Evolutionary conservation across 1,140 invertebrate species (phyloP).

Genomic region (Polypedilum pembai): DNA sequence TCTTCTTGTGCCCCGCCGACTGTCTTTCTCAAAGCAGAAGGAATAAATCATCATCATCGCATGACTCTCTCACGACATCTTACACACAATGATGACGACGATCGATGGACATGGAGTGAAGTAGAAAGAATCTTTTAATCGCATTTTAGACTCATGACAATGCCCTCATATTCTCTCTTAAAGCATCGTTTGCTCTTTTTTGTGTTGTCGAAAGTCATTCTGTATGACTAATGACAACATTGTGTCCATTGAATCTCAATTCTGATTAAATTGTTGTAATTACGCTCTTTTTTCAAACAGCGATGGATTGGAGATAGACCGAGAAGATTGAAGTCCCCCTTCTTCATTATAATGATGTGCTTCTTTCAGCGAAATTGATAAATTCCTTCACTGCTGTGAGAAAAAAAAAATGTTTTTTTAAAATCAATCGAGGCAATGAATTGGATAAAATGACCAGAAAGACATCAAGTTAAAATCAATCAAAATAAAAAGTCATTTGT

Average conservation of each 20-base stretch:
- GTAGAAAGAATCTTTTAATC: conserved; percentile 22
- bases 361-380: conserved; percentile 18
- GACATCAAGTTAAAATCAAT: conserved; percentile 21
- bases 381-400: neutral
- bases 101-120: neutral
- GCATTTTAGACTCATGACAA: conserved; percentile 22
- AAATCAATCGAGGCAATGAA: conserved; percentile 23
- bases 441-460: neutral
- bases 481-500: conserved; percentile 28
- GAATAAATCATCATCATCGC: conserved; percentile 27
- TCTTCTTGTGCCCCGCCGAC: too few species aligned
- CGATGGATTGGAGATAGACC: neutral
- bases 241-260: conserved; percentile 17
- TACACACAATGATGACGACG: neutral
- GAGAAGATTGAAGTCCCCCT: conserved; percentile 12
- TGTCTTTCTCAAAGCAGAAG: too few species aligned
- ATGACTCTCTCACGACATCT: conserved; percentile 8
- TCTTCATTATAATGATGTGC: neutral
- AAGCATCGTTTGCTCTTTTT: neutral
- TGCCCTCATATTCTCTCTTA: conserved; percentile 15
- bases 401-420: neutral
- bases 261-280: conserved; percentile 22
- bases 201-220: neutral
- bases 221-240: conserved; percentile 25
- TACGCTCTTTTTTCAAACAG: neutral